These are phyloP conservation scores for Polymixis flavicincta DNA, from an alignment of 2,888 invertebrate species.

Conservation along the genomic window DNA sequence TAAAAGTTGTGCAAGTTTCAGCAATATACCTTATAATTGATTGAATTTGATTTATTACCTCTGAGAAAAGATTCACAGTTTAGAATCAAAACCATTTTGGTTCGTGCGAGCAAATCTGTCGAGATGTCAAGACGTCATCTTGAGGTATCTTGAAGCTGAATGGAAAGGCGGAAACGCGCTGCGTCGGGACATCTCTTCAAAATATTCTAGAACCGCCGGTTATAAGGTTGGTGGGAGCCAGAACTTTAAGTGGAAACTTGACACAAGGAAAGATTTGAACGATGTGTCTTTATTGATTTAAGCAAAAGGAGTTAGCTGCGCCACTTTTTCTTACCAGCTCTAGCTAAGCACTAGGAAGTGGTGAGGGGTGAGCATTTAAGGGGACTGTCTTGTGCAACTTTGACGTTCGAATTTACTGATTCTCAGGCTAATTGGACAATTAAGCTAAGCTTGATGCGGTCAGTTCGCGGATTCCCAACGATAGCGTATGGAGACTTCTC, in stretches of 20 bases:
- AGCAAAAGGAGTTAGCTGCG: background rate
- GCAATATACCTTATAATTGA: too few relatives aligned
- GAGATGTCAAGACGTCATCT: slow-evolving; percentile 19
- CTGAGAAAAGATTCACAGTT: background rate
- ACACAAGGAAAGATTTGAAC: background rate
- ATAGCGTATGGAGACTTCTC: too few relatives aligned
- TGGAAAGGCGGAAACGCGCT: slow-evolving; percentile 11
- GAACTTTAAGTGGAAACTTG: background rate
- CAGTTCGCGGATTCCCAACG: too few relatives aligned
- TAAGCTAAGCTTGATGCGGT: too few relatives aligned
- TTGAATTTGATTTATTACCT: background rate
- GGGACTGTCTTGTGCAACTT: background rate
- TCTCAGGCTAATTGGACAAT: background rate
- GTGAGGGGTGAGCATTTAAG: background rate
- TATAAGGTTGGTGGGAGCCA: background rate
- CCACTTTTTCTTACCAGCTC: background rate
- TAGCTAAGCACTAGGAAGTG: background rate
- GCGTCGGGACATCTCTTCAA: background rate
- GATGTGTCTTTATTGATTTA: background rate
- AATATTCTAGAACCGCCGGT: background rate
- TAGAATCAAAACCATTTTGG: background rate
- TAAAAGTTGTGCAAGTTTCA: too few relatives aligned
- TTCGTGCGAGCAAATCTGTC: background rate
- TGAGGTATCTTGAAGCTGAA: slow-evolving; percentile 25
- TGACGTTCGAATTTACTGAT: background rate